Base-by-base conservation (phyloP, 1,140 invertebrate species). In the Cryptotermes secundus region DNA sequence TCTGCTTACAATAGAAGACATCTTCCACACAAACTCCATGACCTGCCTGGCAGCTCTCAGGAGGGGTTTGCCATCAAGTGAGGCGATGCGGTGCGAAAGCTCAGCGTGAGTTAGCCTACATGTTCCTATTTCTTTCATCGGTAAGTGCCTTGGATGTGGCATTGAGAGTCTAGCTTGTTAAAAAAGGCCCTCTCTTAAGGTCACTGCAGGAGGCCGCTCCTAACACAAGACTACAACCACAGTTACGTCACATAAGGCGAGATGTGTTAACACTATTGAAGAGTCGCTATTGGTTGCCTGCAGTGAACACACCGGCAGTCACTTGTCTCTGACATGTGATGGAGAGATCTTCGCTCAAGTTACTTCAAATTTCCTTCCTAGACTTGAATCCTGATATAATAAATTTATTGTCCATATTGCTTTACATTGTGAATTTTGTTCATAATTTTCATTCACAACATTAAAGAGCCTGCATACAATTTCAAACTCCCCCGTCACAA, bases 391-490 rank as follows among this genome's bases (percentile, higher is more conserved):
- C 26, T 12, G 1, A 72, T 72, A 72, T 72, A 72, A 72, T 72
- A 72, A 72, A 72, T 72, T 72, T 72, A 72, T 72, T 72, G 59
- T 72, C 59, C 26, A 72, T 59, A 22, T 59, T 59, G 53, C 53
- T 59, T 59, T 59, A n/a, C 26, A 19, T 59, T 59, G 53, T 59
- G 3, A 31, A n/a, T n/a, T 31, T 9, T 72, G 26, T 26, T 72
- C n/a, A 26, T n/a, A n/a, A 59, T 72, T 72, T 72, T n/a, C 31
- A 72, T 72, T 72, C 26, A 72, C 26, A 72, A 31, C 26, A 10
- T 14, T 72, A 31, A 72, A 72, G 59, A 72, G 14, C 59, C 59
- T 72, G n/a, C 59, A 72, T 72, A 49, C 16, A 14, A 19, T 19
- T 3, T 49, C 45, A 19, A 49, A 49, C 45, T 22, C 59, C n/a